Base-by-base conservation (phyloP, 2,113 vertebrate species). In the Megaceryle torquata region DNA sequence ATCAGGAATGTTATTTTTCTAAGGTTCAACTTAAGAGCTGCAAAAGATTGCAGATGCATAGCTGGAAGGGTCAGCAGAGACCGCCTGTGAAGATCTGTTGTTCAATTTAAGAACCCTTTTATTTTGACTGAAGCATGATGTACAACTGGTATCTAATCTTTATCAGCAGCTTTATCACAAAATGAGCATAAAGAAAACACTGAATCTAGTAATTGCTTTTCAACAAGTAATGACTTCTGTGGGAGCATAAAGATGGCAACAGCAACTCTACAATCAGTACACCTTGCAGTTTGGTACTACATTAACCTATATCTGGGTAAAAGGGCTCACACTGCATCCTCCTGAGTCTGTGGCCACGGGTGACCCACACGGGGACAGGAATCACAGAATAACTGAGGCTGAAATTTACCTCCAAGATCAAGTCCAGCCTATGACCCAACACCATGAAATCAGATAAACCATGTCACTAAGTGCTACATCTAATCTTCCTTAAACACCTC, bases 271-370 rank as follows among this genome's bases (percentile, higher is more conserved):
- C 48, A 29, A 19, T 35, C 26, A 8, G 25, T 7, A 54, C 1
- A 20, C 11, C 19, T 37, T 31, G 70, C 41, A 5, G 2, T 37
- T 37, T 81, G 16, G 25, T 33, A 10, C 9, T 15, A 63, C 9
- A 11, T 46, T 76, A 48, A 35, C 11, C 39, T 13, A 2, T 4
- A 28, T 4, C 15, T 24, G 51, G 17, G 44, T 48, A 5, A 82
- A 39, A 44, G 2, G 18, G 10, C 16, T 21, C 22, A 11, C 0
- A 0, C 4, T 29, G 15, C 9, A 22, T 50, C 50, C 10, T 50
- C 6, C 29, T 20, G 24, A 29, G 24, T 31, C 14, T 2, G 1
- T 7, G 29, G 35, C 5, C 2, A 1, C 25, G 22, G 4, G 25
- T 44, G 41, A 39, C 56, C 15, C 22, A 17, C 2, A 2, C 35